Evolutionary conservation across 2,797 vertebrate species (phyloP), one percentile per base, ranked within the genome.

Genomic region (Okamejei kenojei): DNA sequence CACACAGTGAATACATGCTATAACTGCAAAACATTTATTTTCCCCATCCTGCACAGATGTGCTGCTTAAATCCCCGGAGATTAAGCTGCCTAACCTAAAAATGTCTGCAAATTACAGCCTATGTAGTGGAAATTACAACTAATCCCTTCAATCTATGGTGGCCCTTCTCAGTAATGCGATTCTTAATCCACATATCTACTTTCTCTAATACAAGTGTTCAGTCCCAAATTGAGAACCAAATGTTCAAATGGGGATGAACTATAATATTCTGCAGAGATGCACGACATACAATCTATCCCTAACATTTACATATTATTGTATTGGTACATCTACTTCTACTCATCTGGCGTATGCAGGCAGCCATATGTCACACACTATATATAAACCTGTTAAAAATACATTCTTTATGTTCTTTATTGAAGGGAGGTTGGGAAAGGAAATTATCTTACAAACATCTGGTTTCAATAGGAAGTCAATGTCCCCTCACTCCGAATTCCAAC

Each of bases 391-490:
- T 90, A 65, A 80, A 32, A 73, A 73, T 73, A 63, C 32, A 29
- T n/a, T 90, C 29, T 21, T 63, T 68, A 29, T 73, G 68, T 45
- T 73, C 88, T 26, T 54, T 73, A 92, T n/a, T 63, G 26, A 74
- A 38, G 38, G 35, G 23, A 92, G 90, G 23, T 54, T 5, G 38
- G 32, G 38, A 45, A 74, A 91, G 90, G 71, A 92, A 91, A 54
- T 35, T 35, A 73, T 45, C 10, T 76, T 76, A 73, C 68, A 92
- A 76, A 58, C 90, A 92, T 92, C 90, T 92, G 90, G 71, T 92
- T 92, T 92, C 71, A 58, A 92, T 92, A 92, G 90, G 90, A 91
- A 92, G 90, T 92, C 35, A 92, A 71, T 92, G 71, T 45, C 35
- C 71, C 90, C 73, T 58, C 35, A 54, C 71, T 9, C 26, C 45